phyloP scores from a whole-genome alignment of 2,888 invertebrate species.

The Pandemis corylana region DNA sequence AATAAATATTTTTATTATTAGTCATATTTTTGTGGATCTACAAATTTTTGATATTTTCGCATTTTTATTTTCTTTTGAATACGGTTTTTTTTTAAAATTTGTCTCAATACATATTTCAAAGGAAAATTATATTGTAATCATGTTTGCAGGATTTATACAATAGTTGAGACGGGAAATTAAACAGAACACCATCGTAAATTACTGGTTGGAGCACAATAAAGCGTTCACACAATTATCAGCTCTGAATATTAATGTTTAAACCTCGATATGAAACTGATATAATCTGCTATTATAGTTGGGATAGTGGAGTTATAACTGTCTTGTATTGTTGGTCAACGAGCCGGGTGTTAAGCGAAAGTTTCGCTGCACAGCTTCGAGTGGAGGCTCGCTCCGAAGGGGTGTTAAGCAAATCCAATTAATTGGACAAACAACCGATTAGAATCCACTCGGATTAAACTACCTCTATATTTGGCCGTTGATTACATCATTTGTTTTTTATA shows the following conservation, averaged over 20 bases:
- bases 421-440: conserved; percentile 74
- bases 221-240: not conserved
- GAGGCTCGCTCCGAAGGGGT: conserved; percentile 42
- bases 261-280: not conserved
- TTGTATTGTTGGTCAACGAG: conserved; percentile 20
- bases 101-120: too few species aligned
- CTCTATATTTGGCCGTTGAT: conserved; percentile 61
- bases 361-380: conserved; percentile 38
- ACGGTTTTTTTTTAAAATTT: too few species aligned
- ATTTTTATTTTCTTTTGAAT: too few species aligned
- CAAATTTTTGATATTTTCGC: too few species aligned
- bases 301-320: conserved; percentile 22
- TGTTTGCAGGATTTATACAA: too few species aligned
- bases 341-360: conserved; percentile 42
- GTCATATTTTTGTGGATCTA: too few species aligned
- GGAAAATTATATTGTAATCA: too few species aligned
- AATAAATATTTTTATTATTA: too few species aligned
- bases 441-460: conserved; percentile 65
- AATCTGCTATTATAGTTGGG: conserved; percentile 12
- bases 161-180: too few species aligned
- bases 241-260: not conserved
- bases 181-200: too few species aligned
- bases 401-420: conserved; percentile 74
- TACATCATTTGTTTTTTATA: not conserved
- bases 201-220: not conserved